Evolutionary conservation across 2,888 invertebrate genomes (phyloP).

Genomic region (Drosophila barbarae): DNA sequence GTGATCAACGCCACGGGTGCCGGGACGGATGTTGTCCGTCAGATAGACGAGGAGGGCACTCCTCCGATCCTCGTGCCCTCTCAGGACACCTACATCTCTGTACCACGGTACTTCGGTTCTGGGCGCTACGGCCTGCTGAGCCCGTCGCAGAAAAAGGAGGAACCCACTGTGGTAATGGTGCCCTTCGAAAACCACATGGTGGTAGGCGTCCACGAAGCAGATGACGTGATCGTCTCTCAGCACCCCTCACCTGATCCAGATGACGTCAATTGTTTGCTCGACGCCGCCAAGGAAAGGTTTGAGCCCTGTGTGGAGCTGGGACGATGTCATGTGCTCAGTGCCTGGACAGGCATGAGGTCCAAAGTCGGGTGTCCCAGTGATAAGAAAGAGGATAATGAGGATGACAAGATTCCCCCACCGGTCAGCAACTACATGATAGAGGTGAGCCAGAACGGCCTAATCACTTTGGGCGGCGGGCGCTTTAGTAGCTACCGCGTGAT

Average conservation of each 20-base stretch:
- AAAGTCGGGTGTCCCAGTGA: constrained; percentile 96
- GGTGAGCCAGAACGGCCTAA: constrained; percentile 91
- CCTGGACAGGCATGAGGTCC: constrained; percentile 98
- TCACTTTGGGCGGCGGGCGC: constrained; percentile 99
- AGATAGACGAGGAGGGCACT: constrained; percentile 92
- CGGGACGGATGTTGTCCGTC: constrained; percentile 93
- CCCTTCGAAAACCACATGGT: constrained; percentile 97
- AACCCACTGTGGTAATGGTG: constrained; percentile 98
- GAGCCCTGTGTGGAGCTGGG: constrained; percentile 96
- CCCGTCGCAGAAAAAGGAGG: constrained; percentile 93
- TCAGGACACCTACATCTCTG: constrained; percentile 53
- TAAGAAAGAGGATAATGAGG: constrained; percentile 81
- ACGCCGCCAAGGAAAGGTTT: constrained; percentile 95
- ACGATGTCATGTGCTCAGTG: constrained; percentile 96
- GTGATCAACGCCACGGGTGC: constrained; percentile 99
- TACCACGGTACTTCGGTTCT: constrained; percentile 98
- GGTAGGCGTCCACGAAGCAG: constrained; percentile 82
- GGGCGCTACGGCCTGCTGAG: constrained; percentile 98
- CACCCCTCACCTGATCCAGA: constrained; percentile 95
- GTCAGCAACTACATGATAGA: constrained; percentile 99
- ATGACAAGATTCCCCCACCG: constrained; percentile 77
- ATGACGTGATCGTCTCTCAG: constrained; percentile 79
- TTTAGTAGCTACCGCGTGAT: constrained; percentile 99
- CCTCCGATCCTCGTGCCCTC: constrained; percentile 89
- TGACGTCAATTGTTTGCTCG: constrained; percentile 97